Percentiles rank a stretch among this genome's conserved stretches.
These are phyloP conservation scores for Actinemys pallida DNA, from an alignment of 2,113 vertebrate species.

Conservation along the genomic window DNA sequence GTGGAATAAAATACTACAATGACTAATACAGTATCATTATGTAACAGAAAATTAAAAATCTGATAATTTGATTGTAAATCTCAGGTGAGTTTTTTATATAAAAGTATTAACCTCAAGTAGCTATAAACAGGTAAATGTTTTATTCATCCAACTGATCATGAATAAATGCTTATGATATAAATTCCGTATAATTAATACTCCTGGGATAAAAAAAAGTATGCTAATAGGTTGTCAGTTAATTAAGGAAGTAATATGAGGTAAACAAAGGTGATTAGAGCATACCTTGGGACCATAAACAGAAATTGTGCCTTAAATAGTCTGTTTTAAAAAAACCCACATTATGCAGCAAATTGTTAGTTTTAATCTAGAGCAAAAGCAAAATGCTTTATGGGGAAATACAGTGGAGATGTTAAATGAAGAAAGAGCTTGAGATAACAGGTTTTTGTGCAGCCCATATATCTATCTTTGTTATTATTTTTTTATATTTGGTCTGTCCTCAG, in stretches of 20 bases:
- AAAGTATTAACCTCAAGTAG: constrained; percentile 85
- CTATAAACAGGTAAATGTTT: constrained; percentile 88
- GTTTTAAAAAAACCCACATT: constrained; percentile 59
- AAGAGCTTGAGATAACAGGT: constrained; percentile 21
- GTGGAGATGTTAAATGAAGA: constrained; percentile 36
- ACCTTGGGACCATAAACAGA: constrained; percentile 86
- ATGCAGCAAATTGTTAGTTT: constrained; percentile 71
- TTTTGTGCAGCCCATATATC: not conserved
- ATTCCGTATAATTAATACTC: constrained; percentile 89
- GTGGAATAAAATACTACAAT: constrained; percentile 73
- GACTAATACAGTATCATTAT: constrained; percentile 78
- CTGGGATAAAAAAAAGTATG: constrained; percentile 83
- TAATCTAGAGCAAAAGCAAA: constrained; percentile 48
- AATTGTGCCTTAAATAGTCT: constrained; percentile 83
- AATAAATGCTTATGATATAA: constrained; percentile 88
- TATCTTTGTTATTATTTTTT: not conserved
- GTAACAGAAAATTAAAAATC: constrained; percentile 84
- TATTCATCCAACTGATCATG: constrained; percentile 84
- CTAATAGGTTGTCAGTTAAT: constrained; percentile 88
- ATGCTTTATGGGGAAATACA: constrained; percentile 53
- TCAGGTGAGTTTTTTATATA: constrained; percentile 84
- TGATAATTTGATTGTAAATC: constrained; percentile 85
- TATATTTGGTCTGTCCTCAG: not conserved
- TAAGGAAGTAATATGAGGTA: constrained; percentile 86
- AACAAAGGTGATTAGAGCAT: constrained; percentile 88